A percentile compares a stretch with the other conserved stretches of the same genome.
Conservation (phyloP, 2,797 vertebrate genomes). For the Sus cebifrons region DNA sequence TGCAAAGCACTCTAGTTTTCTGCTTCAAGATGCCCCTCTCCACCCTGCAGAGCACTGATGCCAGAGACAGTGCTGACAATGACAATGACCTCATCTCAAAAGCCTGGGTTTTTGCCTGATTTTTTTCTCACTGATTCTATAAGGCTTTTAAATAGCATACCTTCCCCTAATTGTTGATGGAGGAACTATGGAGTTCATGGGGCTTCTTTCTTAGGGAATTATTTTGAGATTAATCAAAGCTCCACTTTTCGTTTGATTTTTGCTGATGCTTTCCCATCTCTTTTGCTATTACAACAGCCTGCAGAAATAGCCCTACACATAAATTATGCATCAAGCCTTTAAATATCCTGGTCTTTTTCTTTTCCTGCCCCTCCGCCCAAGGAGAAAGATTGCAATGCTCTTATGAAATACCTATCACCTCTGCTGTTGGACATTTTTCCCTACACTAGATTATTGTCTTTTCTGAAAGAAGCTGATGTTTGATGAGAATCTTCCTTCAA, state of each 20-base stretch:
- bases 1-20: not conserved
- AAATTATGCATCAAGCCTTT: conserved; percentile 81
- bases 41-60: too few relatives aligned
- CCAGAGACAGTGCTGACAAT: not conserved
- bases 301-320: conserved; percentile 83
- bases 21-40: not conserved
- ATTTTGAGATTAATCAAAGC: conserved; percentile 76
- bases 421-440: conserved; percentile 35
- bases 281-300: conserved; percentile 56
- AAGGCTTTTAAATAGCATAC: not conserved
- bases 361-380: conserved; percentile 59
- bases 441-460: not conserved
- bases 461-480: conserved; percentile 25
- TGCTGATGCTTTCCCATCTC: conserved; percentile 61
- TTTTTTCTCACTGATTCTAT: not conserved
- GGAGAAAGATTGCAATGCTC: conserved; percentile 28
- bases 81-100: not conserved
- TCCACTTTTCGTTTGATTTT: conserved; percentile 57
- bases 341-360: conserved; percentile 78
- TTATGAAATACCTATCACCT: conserved; percentile 15
- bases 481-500: conserved; percentile 49
- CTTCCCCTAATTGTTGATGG: not conserved
- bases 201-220: not conserved
- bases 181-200: not conserved
- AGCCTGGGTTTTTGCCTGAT: not conserved